Evolutionary conservation across 1,140 invertebrate genomes (phyloP).

Genomic region (Vanessa tameamea): DNA sequence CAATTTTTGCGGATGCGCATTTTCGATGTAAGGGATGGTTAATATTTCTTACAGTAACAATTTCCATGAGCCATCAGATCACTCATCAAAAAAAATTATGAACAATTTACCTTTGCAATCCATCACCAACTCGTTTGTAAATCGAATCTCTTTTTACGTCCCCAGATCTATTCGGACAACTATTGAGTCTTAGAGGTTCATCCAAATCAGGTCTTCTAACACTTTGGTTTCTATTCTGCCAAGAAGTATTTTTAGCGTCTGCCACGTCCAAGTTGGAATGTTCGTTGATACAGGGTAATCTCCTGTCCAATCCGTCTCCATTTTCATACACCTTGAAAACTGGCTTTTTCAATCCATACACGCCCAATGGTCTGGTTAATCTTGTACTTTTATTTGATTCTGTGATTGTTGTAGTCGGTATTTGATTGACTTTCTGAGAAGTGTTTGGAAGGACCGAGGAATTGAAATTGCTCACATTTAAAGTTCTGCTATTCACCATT

Average conservation of each 20-base stretch:
- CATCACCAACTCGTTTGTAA: constrained; percentile 60
- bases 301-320: constrained; percentile 55
- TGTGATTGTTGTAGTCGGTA: background rate
- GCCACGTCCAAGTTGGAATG: constrained; percentile 56
- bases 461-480: constrained; percentile 8
- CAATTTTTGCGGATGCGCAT: background rate
- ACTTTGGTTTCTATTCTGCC: constrained; percentile 35
- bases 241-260: constrained; percentile 37
- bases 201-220: constrained; percentile 32
- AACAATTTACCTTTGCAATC: constrained; percentile 54
- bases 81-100: constrained; percentile 5
- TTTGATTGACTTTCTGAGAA: background rate
- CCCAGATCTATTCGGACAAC: constrained; percentile 46
- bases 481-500: constrained; percentile 7
- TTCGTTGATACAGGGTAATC: constrained; percentile 66
- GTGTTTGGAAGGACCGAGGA: background rate
- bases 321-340: constrained; percentile 58
- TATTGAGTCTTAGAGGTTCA: constrained; percentile 49
- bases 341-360: constrained; percentile 46
- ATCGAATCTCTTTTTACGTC: constrained; percentile 53
- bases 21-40: no score
- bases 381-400: constrained; percentile 30
- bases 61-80: no score
- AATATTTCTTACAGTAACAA: background rate
- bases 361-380: constrained; percentile 30